Base-by-base conservation (phyloP, 2,113 vertebrate species). In the Clinocottus analis region DNA sequence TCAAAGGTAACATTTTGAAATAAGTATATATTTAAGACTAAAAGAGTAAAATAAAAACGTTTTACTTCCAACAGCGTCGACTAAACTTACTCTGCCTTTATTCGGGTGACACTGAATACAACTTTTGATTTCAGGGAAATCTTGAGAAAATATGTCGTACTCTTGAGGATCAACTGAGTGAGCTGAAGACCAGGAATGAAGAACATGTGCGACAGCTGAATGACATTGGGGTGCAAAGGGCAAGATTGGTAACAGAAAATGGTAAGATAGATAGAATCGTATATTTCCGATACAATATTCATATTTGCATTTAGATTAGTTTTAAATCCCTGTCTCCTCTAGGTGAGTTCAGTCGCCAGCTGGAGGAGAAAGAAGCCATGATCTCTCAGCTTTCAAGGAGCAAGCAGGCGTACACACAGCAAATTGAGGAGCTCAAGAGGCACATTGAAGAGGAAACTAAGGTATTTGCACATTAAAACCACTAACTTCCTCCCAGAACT, bases 161-260 rank as follows among this genome's bases (percentile, higher is more conserved):
- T 0, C 91, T 98, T 14, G 97, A 99, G 72, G 97, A 99, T 77
- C 97, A 99, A 19, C 75, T 97, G 53, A 97, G 95, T 85, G 97
- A 99, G 62, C 33, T 96, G 0, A 98, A 96, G 79, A 31, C 92
- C 2, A 98, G 96, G 73, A 95, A 95, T 21, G 97, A 97, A 0
- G 96, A 99, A 85, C 91, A 97, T 79, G 89, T 95, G 3, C 90
- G 96, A 12, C 92, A 96, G 6, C 92, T 98, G 56, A 97, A 93
- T 0, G 97, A 98, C 31, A 83, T 96, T 7, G 90, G 80, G 0
- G 19, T 87, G 0, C 96, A 97, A 47, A 96, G 86, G 80, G 96
- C 94, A 6, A 95, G 95, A 27, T 88, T 98, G 9, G 96, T 96
- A 78, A 97, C 94, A 55, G 94, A 95, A 77, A 94, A 95, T 90